Conservation (phyloP, 2,888 invertebrate genomes). For the Matsumyia berberina region DNA sequence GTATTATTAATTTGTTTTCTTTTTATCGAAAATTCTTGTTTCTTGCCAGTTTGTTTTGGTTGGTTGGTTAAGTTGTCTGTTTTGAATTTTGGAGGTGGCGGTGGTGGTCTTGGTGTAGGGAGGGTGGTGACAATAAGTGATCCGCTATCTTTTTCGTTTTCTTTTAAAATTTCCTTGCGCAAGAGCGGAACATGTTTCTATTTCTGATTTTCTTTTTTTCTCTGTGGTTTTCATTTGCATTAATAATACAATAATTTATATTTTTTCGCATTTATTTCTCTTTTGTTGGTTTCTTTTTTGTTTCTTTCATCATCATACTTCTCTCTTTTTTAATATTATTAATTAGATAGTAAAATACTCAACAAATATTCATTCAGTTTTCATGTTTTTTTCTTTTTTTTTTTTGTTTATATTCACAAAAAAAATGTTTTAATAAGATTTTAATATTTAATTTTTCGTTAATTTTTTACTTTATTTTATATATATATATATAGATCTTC, state of each 20-base stretch:
- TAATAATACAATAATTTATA: slow-evolving; percentile 75
- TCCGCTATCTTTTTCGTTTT: slow-evolving; percentile 50
- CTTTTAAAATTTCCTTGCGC: slow-evolving; percentile 36
- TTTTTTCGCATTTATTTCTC: slow-evolving; percentile 70
- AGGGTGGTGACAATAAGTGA: slow-evolving; percentile 67
- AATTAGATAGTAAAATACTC: slow-evolving; percentile 82
- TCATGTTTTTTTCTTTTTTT: slow-evolving; percentile 44
- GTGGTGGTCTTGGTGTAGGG: slow-evolving; percentile 68
- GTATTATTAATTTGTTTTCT: slow-evolving; percentile 62
- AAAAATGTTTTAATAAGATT: slow-evolving; percentile 51
- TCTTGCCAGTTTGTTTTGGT: slow-evolving; percentile 58
- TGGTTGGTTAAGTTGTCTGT: slow-evolving; percentile 63
- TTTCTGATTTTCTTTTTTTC: slow-evolving; percentile 37
- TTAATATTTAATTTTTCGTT: slow-evolving; percentile 64
- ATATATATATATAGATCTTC: slow-evolving; percentile 70
- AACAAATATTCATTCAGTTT: slow-evolving; percentile 81
- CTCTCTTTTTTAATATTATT: slow-evolving; percentile 75
- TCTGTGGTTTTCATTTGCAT: slow-evolving; percentile 39
- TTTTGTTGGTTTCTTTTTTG: slow-evolving; percentile 41
- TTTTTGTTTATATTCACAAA: slow-evolving; percentile 65
- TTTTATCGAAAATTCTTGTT: slow-evolving; percentile 32
- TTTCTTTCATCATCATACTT: slow-evolving; percentile 62
- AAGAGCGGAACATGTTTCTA: slow-evolving; percentile 60
- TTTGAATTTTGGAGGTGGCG: slow-evolving; percentile 72
- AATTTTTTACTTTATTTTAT: slow-evolving; percentile 60